Base-by-base conservation (phyloP, 2,113 vertebrate genomes). In the Phrynosoma blainvillii region DNA sequence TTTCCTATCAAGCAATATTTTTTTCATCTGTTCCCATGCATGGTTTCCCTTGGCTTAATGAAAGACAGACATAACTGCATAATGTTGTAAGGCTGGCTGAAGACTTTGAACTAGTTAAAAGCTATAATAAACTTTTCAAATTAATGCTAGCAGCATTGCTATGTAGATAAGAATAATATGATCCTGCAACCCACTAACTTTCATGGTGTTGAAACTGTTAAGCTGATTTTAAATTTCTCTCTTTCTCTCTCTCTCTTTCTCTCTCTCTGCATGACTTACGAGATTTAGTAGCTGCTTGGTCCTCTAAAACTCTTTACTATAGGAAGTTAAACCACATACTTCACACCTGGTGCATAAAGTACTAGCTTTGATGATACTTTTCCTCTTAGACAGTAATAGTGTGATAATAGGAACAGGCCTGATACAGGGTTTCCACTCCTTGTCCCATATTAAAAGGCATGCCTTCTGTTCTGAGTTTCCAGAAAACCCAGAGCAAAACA, bases 1-100 rank as follows among this genome's bases (percentile, higher is more conserved):
- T 94, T 93, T 95, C 85, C 91, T 94, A 88, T 93, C 89, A 89
- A 94, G 82, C 92, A 95, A 86, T 92, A 86, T 94, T 94, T 95
- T 95, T 96, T 91, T 94, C 88, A 90, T 94, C 86, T 91, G 66
- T 90, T 94, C 85, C 40, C 56, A 59, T 79, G 66, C 88, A 87
- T 30, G 1, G 1, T 87, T 90, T n/a, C 42, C 59, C 87, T 91
- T 82, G 0, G 0, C 78, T 92, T 95, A 95, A 95, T 95, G 95
- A 91, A 94, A 93, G 47, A 36, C 94, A 93, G 89, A 88, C 36
- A 73, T 77, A 86, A 66, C 30, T 84, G 65, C 71, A 83, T 36
- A 36, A 36, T 36, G 36, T 36, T 36, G 36, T 36, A 36, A 36
- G 36, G 36, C 36, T 36, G 36, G 36, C 36, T 36, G 36, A 36